Conservation (phyloP, 30 jellyfish, hydroid and myxozoan species). For the Turritopsis dohrnii region DNA sequence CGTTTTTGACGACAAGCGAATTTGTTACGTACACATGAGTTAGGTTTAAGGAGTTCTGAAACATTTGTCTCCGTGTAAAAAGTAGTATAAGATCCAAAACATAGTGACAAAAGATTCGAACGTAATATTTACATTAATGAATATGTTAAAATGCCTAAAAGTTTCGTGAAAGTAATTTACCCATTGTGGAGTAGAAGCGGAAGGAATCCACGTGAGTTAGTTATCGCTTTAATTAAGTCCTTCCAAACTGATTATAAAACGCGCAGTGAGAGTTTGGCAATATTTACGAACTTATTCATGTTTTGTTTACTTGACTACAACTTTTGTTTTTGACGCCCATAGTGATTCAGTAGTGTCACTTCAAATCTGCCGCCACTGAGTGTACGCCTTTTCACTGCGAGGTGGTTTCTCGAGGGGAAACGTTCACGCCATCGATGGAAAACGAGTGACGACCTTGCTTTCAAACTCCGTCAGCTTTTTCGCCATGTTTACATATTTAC, state of each 20-base stretch:
- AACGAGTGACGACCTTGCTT: no score
- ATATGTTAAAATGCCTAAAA: not conserved
- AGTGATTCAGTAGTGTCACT: no score
- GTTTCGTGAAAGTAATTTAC: no score
- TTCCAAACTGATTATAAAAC: not conserved
- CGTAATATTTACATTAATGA: not conserved
- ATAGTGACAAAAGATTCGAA: not conserved
- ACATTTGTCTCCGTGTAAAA: not conserved
- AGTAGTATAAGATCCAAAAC: not conserved
- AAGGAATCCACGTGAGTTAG: not conserved
- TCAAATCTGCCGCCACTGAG: no score
- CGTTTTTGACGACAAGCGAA: not conserved
- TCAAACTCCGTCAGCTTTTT: no score
- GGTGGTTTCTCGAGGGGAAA: no score
- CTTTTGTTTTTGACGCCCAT: no score
- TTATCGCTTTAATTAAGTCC: not conserved
- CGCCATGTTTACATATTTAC: not conserved
- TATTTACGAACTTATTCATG: not conserved
- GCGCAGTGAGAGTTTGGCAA: not conserved
- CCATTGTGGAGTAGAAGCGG: not conserved
- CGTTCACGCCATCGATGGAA: no score
- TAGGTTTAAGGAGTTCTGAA: not conserved
- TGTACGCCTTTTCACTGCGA: no score
- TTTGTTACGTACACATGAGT: not conserved
- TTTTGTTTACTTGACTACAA: no score